phyloP scores from a whole-genome alignment of 2,113 vertebrate genomes.

The Lates calcarifer region DNA sequence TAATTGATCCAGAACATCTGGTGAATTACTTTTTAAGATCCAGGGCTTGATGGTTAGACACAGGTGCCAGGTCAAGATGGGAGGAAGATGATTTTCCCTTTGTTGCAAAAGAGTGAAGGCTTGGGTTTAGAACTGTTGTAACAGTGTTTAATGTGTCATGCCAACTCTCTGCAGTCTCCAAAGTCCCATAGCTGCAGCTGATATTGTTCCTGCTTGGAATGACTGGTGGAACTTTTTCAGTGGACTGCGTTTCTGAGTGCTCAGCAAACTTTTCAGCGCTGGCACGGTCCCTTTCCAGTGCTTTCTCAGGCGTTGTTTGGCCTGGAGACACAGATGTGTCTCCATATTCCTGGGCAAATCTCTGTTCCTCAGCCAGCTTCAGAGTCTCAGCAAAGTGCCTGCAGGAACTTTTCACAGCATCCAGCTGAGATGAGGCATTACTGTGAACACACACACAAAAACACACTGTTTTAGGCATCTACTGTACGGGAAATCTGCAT shows the following conservation, averaged over 20 bases:
- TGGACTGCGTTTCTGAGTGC: not conserved
- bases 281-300: not conserved
- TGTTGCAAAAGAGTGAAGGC: not conserved
- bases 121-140: not conserved
- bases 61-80: not conserved
- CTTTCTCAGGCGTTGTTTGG: not conserved
- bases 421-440: constrained; percentile 66
- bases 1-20: not conserved
- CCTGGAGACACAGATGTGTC: constrained; percentile 55
- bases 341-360: constrained; percentile 87
- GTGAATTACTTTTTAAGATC: constrained; percentile 70
- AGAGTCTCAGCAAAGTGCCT: constrained; percentile 84
- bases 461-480: not conserved
- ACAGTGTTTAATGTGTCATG: not conserved
- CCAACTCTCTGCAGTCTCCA: not conserved
- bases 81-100: not conserved
- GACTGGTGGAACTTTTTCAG: constrained; percentile 46
- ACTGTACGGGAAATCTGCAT: not conserved
- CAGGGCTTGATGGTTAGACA: constrained; percentile 13
- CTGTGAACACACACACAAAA: constrained; percentile 67
- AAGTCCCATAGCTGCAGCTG: not conserved
- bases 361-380: constrained; percentile 87
- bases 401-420: constrained; percentile 72
- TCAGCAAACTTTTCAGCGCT: not conserved
- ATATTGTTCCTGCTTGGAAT: constrained; percentile 54